These are phyloP conservation scores for Pipistrellus kuhlii DNA, from an alignment of 2,797 vertebrate genomes.

Conservation along the genomic window DNA sequence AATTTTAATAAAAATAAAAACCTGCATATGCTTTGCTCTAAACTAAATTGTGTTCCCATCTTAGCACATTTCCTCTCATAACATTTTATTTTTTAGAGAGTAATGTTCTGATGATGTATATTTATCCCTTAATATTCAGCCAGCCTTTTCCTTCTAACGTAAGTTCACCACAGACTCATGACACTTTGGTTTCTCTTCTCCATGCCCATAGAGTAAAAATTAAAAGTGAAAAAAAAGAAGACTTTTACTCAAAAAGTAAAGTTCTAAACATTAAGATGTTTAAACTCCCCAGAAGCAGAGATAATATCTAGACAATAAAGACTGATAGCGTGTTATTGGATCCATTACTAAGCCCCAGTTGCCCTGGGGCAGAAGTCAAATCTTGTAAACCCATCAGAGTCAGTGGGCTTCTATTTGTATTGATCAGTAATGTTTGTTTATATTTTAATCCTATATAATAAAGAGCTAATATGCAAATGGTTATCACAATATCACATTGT, in stretches of 20 bases:
- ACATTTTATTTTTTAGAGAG: slow-evolving; percentile 28
- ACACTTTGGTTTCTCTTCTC: slow-evolving; percentile 18
- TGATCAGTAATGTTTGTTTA: slow-evolving; percentile 22
- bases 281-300: slow-evolving; percentile 35
- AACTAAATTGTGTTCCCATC: slow-evolving; percentile 6
- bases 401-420: not conserved
- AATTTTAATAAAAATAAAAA: slow-evolving; percentile 58
- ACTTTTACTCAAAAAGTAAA: not conserved
- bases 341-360: not conserved
- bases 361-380: slow-evolving; percentile 15
- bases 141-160: not conserved
- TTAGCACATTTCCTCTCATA: slow-evolving; percentile 30
- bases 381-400: not conserved
- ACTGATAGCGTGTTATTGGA: not conserved
- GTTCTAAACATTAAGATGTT: slow-evolving; percentile 35
- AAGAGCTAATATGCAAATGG: too few species aligned
- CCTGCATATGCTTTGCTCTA: not conserved
- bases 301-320: not conserved
- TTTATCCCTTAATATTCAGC: not conserved
- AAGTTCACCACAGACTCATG: slow-evolving; percentile 21
- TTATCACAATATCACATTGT: fast-evolving
- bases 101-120: not conserved
- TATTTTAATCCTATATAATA: not conserved
- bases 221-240: slow-evolving; percentile 23
- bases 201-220: slow-evolving; percentile 1